Conservation (phyloP, 2,888 invertebrate genomes). For the Phrixothrix hirtus region DNA sequence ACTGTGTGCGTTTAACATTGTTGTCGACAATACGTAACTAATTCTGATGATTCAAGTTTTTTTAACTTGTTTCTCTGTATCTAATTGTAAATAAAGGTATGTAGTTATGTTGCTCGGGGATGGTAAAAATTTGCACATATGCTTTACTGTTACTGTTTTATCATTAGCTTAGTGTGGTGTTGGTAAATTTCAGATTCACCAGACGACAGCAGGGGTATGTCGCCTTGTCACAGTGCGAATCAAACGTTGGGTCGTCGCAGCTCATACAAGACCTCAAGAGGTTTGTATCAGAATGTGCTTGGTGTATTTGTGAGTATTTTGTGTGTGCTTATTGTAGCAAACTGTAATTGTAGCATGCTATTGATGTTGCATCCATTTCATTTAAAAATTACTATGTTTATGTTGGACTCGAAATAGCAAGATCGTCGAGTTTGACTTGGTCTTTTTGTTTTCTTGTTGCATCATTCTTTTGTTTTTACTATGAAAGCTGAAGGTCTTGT, state of each 20-base stretch:
- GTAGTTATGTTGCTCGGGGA: too few species aligned
- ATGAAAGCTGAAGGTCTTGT: slow-evolving; percentile 9
- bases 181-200: slow-evolving; percentile 65
- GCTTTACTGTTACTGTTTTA: slow-evolving; percentile 48
- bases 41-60: background rate
- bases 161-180: slow-evolving; percentile 32
- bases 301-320: slow-evolving; percentile 10
- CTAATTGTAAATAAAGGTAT: too few species aligned
- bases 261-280: slow-evolving; percentile 86
- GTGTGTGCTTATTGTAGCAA: slow-evolving; percentile 24
- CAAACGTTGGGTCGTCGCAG: slow-evolving; percentile 77
- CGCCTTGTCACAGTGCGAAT: slow-evolving; percentile 67
- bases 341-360: slow-evolving; percentile 30
- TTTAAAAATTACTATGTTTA: slow-evolving; percentile 39
- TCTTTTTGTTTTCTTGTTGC: slow-evolving; percentile 5
- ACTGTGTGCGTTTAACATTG: too few species aligned
- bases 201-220: slow-evolving; percentile 75
- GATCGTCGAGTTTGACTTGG: background rate
- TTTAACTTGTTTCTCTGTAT: too few species aligned
- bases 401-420: slow-evolving; percentile 8
- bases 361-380: slow-evolving; percentile 44
- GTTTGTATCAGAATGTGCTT: slow-evolving; percentile 55
- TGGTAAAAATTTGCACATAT: background rate
- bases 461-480: background rate
- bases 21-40: background rate